Evolutionary conservation across 2,113 vertebrate species (phyloP), one percentile per base, ranked within the genome.

Genomic region (Pelecanus crispus): DNA sequence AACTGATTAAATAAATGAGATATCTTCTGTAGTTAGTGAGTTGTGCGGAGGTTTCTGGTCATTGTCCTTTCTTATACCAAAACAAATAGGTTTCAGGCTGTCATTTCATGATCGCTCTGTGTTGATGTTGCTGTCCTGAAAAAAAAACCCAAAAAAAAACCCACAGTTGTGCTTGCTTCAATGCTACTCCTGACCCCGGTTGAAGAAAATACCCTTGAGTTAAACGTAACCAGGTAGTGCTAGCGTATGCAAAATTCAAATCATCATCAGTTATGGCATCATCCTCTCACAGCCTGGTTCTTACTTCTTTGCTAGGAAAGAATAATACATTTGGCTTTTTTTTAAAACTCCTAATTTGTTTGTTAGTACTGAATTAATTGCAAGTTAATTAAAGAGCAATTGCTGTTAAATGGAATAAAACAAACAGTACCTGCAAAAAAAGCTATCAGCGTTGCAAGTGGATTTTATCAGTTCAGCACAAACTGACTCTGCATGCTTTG

Each of bases 1-100:
- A 86, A 81, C 73, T 87, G 86, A 91, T 91, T 31, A 85, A 97
- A 97, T 97, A 97, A 97, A 96, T 94, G 88, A 96, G 81, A 49
- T 95, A 97, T 92, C 89, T 97, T 97, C 94, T 90, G 93, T 96
- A 97, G 95, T 81, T 95, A 95, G 95, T n/a, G 94, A 95, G 82
- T 95, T 94, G 63, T 87, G 84, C 7, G 0, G 36, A 89, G 47
- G 40, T 94, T 94, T 96, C 81, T 97, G 5, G 34, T 96, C 44
- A 61, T 93, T 90, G 85, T 95, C 73, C 52, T 87, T 94, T 70
- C 17, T 90, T 71, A 40, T 1, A 59, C 18, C 29, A 19, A 92
- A 59, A 9, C 22, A 87, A 81, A 28, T 9, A 50, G 44, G 22
- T 94, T 81, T 58, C 72, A 79, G 59, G 40, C 21, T 68, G 72